Conservation (phyloP, 2,113 vertebrate species). For the Panurus biarmicus region DNA sequence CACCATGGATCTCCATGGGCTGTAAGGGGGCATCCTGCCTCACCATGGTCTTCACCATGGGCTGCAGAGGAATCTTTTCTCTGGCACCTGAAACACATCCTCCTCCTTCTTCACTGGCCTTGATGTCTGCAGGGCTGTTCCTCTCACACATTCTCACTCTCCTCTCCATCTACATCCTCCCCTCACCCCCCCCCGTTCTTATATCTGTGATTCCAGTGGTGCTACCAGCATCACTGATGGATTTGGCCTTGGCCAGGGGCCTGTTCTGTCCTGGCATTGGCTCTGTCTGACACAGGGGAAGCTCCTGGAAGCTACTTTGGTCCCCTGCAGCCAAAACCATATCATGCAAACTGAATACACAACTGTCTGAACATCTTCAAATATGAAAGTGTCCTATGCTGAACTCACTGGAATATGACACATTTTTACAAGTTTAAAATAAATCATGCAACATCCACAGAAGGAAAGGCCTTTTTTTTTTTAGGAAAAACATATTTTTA, state of each 20-base stretch:
- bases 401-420: background rate
- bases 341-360: background rate
- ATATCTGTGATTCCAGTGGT: background rate
- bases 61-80: background rate
- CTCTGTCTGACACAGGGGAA: background rate
- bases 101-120: background rate
- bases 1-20: background rate
- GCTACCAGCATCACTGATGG: background rate
- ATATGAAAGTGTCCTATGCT: background rate
- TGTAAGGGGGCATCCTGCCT: background rate
- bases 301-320: background rate
- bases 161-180: background rate
- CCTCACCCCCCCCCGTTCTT: accelerated
- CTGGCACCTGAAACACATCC: background rate
- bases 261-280: background rate
- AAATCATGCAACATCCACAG: background rate
- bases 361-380: background rate
- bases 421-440: background rate
- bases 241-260: background rate
- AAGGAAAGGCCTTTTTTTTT: background rate
- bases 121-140: background rate
- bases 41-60: background rate
- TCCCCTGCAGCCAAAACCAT: background rate
- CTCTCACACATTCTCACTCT: background rate
- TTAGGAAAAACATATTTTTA: background rate